phyloP scores from a whole-genome alignment of 2,888 invertebrate species.

The Corythucha ciliata region DNA sequence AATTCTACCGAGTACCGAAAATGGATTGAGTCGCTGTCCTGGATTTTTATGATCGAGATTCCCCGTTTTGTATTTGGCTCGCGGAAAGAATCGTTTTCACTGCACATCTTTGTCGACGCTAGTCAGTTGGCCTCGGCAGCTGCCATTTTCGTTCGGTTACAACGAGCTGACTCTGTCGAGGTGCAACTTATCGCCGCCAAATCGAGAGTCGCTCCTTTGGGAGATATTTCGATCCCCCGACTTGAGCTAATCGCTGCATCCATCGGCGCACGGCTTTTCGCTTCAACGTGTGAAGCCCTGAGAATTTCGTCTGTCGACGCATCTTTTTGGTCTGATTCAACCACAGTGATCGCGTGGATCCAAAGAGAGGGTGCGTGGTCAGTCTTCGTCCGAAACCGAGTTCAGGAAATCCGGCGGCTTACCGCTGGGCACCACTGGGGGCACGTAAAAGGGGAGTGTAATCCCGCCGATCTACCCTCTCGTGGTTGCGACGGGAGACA shows the following conservation, averaged over 20 bases:
- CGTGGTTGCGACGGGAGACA: slow-evolving; percentile 15
- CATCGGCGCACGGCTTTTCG: too few relatives aligned
- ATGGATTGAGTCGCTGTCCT: too few relatives aligned
- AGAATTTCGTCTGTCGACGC: too few relatives aligned
- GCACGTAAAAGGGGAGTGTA: slow-evolving; percentile 11
- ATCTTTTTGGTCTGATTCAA: slow-evolving; percentile 23
- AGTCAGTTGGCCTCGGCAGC: slow-evolving; percentile 21
- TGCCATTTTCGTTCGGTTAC: slow-evolving; percentile 16
- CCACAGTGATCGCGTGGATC: slow-evolving; percentile 20
- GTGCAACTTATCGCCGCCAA: slow-evolving; percentile 1
- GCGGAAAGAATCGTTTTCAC: not conserved
- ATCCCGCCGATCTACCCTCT: slow-evolving; percentile 20
- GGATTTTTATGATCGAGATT: too few relatives aligned
- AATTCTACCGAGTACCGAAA: not conserved
- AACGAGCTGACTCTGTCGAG: not conserved
- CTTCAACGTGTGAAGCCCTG: too few relatives aligned
- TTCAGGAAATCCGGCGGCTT: slow-evolving; percentile 8
- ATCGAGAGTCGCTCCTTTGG: slow-evolving; percentile 4
- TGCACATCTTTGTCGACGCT: slow-evolving; percentile 21
- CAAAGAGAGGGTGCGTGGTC: slow-evolving; percentile 17
- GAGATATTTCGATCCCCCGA: slow-evolving; percentile 5
- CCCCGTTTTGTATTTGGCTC: not conserved
- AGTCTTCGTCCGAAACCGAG: slow-evolving; percentile 20
- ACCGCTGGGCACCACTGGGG: slow-evolving; percentile 6
- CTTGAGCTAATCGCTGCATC: slow-evolving; percentile 13